Evolutionary conservation across 2,113 vertebrate species (phyloP).

Genomic region (Etia nguti): DNA sequence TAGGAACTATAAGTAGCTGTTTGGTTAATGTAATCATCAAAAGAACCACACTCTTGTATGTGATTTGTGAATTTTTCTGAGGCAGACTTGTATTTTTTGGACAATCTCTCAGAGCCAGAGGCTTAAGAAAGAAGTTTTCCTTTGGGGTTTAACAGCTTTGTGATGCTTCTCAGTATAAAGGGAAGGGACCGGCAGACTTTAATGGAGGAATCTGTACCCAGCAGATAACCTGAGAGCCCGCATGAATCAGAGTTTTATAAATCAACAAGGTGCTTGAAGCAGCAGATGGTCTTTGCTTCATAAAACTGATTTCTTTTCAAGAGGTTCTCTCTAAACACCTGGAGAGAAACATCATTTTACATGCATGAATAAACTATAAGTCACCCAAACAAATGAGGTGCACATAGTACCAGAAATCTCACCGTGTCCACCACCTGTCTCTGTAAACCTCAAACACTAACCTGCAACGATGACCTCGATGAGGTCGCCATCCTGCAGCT

Average conservation of each 20-base stretch:
- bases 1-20: not conserved
- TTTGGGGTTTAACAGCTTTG: not conserved
- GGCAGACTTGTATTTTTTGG: not conserved
- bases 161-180: not conserved
- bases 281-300: not conserved
- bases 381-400: not conserved
- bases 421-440: not conserved
- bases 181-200: not conserved
- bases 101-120: not conserved
- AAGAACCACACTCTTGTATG: not conserved
- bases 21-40: not conserved
- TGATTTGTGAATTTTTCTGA: not conserved
- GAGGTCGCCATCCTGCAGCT: conserved; percentile 67
- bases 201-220: not conserved
- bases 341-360: not conserved
- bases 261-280: not conserved
- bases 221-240: not conserved
- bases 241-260: not conserved
- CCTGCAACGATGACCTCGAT: conserved; percentile 71
- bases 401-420: not conserved
- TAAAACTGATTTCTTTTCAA: not conserved
- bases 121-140: not conserved
- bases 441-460: conserved; percentile 10
- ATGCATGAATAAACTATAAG: not conserved
- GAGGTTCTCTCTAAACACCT: not conserved